phyloP scores from a whole-genome alignment of 2,797 vertebrate genomes.

The Chaetodon trifasciatus region DNA sequence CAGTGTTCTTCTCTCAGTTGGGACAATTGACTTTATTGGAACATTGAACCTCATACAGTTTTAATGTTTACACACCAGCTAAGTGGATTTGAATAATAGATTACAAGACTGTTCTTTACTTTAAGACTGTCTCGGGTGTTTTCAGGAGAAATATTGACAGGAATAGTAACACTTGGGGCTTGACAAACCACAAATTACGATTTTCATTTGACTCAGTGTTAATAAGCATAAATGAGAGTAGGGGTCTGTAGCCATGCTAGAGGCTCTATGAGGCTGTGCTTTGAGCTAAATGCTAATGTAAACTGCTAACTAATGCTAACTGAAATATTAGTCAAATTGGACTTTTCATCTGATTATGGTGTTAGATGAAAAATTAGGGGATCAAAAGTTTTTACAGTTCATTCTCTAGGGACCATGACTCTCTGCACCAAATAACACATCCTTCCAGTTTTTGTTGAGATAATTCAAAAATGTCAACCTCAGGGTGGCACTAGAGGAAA shows the following conservation, averaged over 20 bases:
- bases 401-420: not conserved
- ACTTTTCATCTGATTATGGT: not conserved
- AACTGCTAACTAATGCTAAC: not conserved
- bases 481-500: not conserved
- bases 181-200: not conserved
- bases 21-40: conserved; percentile 17
- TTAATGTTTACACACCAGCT: not conserved
- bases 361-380: not conserved
- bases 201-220: not conserved
- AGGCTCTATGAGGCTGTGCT: not conserved
- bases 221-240: not conserved
- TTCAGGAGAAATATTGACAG: not conserved
- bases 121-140: not conserved
- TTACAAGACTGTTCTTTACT: not conserved
- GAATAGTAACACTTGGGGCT: not conserved
- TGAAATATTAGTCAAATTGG: not conserved
- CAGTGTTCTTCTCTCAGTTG: conserved; percentile 21
- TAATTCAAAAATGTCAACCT: not conserved
- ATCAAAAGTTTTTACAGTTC: not conserved
- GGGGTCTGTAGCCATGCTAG: not conserved
- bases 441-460: not conserved
- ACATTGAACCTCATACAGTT: not conserved
- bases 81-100: conserved; percentile 20
- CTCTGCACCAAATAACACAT: not conserved
- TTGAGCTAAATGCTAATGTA: not conserved